Evolutionary conservation across 2,888 invertebrate genomes (phyloP), one percentile per base, ranked within the genome.

Genomic region (Fissipunctia ypsillon): DNA sequence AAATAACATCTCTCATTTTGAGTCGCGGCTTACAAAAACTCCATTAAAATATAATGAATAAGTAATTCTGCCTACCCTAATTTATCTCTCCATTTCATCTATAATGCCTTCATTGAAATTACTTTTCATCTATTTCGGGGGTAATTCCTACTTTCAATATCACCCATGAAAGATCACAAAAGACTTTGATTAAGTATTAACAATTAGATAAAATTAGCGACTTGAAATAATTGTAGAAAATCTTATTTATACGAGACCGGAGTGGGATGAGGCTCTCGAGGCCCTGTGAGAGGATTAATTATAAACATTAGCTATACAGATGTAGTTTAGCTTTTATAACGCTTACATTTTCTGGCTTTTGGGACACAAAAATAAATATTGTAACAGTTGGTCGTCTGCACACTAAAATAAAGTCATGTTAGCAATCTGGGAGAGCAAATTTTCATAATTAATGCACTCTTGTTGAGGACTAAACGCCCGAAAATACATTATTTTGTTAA

Each of bases 401-500:
- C 45, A 57, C 25, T 50, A 57, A 76, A 70, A 70, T 48, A 67
- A 66, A 76, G 67, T 63, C 25, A 48, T 59, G 52, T 63, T 45
- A 54, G 52, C 38, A 6, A 52, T 66, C 16, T 54, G n/a, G 31
- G 45, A 63, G 56, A 52, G 45, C 57, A 19, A 48, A 61, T 54
- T 76, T 76, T 57, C n/a, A 65, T 80, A 76, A 76, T 80, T 76
- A 80, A 79, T 79, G 71, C 70, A 70, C 63, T 80, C 45, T 80
- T 31, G 52, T 56, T 69, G 54, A 61, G 25, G 66, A 31, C 45
- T 48, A 63, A 69, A n/a, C 31, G 25, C 43, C 71, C 57, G 45
- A 70, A 80, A 76, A 80, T 63, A 63, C 22, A 76, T 41, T 69
- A 66, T 57, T 75, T 69, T 69, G 48, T 75, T 56, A 61, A 56